Conservation (phyloP, 2,888 invertebrate species). For the Coleophora deauratella region DNA sequence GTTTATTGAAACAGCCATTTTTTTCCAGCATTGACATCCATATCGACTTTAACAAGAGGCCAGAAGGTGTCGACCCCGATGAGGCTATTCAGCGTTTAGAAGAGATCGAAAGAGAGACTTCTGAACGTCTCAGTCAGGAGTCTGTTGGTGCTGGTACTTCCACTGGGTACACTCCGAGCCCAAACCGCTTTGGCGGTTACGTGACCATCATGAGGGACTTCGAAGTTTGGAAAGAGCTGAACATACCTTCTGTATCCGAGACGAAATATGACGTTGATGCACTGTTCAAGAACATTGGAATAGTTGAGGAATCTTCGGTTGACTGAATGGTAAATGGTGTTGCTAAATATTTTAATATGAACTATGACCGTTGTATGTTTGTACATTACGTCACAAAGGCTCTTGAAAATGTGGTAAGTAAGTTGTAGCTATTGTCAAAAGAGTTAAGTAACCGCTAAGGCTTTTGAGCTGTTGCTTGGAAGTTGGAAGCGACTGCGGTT, state of each 20-base stretch:
- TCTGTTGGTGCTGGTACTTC: not conserved
- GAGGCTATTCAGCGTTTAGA: conserved; percentile 56
- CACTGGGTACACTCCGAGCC: conserved; percentile 2
- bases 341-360: not conserved
- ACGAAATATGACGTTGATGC: conserved; percentile 9
- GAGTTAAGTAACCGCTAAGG: too few species aligned
- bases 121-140: conserved; percentile 28
- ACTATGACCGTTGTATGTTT: not conserved
- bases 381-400: too few species aligned
- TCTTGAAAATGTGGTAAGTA: too few species aligned
- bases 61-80: conserved; percentile 37
- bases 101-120: conserved; percentile 56
- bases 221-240: conserved; percentile 25
- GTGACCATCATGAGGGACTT: conserved; percentile 25
- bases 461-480: too few species aligned
- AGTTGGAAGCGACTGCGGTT: too few species aligned
- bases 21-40: conserved; percentile 56
- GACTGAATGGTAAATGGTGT: not conserved
- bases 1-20: too few species aligned
- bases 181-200: conserved; percentile 7
- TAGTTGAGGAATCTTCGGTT: not conserved
- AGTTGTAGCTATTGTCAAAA: too few species aligned
- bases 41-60: conserved; percentile 45
- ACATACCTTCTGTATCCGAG: conserved; percentile 8
- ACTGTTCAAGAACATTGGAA: not conserved